Base-by-base conservation (phyloP, 2,797 vertebrate genomes). In the Tarsius wallacei region DNA sequence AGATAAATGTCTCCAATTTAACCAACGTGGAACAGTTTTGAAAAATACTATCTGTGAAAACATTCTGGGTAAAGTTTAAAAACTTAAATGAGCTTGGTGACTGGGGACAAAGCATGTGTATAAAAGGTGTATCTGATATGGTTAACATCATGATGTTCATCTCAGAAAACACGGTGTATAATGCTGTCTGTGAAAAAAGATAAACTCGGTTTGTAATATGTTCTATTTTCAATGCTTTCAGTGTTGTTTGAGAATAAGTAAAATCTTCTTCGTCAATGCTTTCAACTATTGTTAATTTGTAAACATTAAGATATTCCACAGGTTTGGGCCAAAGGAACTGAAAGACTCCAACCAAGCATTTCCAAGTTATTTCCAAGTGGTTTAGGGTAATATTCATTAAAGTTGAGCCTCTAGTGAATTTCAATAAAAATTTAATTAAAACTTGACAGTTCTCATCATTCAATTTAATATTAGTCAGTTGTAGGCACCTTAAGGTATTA, bases 91-190 rank as follows among this genome's bases (percentile, higher is more conserved):
- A 91, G 95, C 99, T 99, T 36, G 82, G 97, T 3, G 19, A 66
- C 0, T 64, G 53, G 53, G 99, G 99, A 95, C 99, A 99, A 61
- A 99, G 98, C 99, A 99, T 99, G 85, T 99, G 98, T 71, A 99
- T 97, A 5, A 99, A 98, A 42, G 97, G 97, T 0, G 99, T 87
- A 80, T 99, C 98, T 5, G 97, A 76, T n/a, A 99, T 77, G 0
- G 99, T 98, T 57, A 99, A 68, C 74, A 68, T 98, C 97, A 91
- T 71, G 78, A 99, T 98, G 13, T 99, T 99, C 98, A 99, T 98
- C 83, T 99, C 99, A 47, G 99, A 99, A 95, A 99, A 98, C 82
- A 99, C 96, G 53, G 96, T 97, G 61, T 99, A 99, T 0, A 99
- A 31, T 0, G 84, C 36, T 4, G 81, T 85, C 93, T 99, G 99